phyloP scores from a whole-genome alignment of 2,888 invertebrate genomes.

The Cremastobaeus sp. region DNA sequence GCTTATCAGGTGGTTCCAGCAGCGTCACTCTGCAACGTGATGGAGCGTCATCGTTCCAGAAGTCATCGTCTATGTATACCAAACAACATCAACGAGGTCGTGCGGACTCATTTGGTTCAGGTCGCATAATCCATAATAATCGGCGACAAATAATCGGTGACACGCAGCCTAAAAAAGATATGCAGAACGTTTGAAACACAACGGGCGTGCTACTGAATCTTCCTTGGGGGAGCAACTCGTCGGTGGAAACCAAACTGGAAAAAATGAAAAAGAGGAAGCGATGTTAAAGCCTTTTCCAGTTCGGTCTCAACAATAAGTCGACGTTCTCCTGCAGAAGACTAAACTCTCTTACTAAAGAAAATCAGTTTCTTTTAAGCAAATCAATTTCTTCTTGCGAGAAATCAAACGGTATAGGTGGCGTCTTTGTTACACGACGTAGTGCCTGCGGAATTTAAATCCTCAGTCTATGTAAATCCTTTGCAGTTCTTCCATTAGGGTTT shows the following conservation, averaged over 20 bases:
- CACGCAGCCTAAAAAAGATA: constrained; percentile 22
- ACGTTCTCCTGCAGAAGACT: too few species aligned
- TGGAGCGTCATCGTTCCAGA: constrained; percentile 61
- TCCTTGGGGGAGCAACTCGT: constrained; percentile 10
- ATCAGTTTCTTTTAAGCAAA: too few species aligned
- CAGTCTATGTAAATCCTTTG: too few species aligned
- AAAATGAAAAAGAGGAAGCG: neutral
- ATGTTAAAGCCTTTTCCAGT: too few species aligned
- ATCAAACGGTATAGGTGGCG: too few species aligned
- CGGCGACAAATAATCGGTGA: too few species aligned
- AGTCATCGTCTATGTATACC: constrained; percentile 68
- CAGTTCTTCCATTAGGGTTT: too few species aligned
- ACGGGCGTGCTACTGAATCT: constrained; percentile 25
- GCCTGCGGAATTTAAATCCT: too few species aligned
- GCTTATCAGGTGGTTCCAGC: constrained; percentile 75
- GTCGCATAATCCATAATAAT: constrained; percentile 69
- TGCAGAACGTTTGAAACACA: constrained; percentile 19
- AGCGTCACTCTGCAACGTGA: constrained; percentile 69
- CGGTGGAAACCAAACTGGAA: neutral
- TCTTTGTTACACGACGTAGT: too few species aligned
- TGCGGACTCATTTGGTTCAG: constrained; percentile 75
- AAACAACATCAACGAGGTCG: constrained; percentile 73
- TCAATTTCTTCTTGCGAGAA: too few species aligned
- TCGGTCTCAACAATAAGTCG: too few species aligned
- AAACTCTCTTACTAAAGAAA: too few species aligned